Base-by-base conservation (phyloP, 2,113 vertebrate genomes). In the Otis tarda region DNA sequence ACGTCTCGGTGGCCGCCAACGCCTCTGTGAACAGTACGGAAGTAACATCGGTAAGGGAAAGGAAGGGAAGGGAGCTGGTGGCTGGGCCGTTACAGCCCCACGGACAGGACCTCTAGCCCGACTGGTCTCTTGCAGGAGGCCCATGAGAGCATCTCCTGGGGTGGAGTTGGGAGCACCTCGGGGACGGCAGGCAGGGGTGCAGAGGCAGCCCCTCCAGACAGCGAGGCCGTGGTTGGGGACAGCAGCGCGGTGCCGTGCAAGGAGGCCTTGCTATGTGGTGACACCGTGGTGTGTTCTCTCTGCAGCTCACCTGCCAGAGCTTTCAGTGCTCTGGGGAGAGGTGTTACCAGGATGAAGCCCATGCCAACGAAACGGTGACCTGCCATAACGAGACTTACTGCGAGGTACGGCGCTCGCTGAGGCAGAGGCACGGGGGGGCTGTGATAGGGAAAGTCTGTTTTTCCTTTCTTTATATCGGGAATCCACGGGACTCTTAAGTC, bases 271-370 rank as follows among this genome's bases (percentile, higher is more conserved):
- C 56, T 49, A 52, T 15, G 4, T 0, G 3, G n/a, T 71, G 69
- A 69, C 33, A 4, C 22, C 39, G 27, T 4, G 13, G 3, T 49
- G 28, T 35, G 47, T 45, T 80, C 30, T 83, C 37, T 14, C 63
- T 16, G 3, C 90, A 97, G 96, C 84, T 91, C 50, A 87, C n/a
- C 43, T 87, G 95, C 89, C 95, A 93, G 56, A 91, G 92, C 73
- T 97, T 95, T 5, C 95, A 80, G 76, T 94, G 96, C 82, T 94
- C 65, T 0, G 30, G 92, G 31, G 91, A 97, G 59, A 71, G 68
- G 25, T 96, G 94, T 15, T 97, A 93, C 81, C 71, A 96, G 93
- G 60, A 94, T 2, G 84, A 18, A 56, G 64, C 59, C 45, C 71
- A 37, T 0, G 22, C 91, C 83, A 97, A 89, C 3, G 0, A 4